A percentile compares a stretch with the other conserved stretches of the same genome.
These are phyloP conservation scores for Alviniconcha marisindica DNA, from an alignment of 1,140 invertebrate genomes.

Conservation along the genomic window DNA sequence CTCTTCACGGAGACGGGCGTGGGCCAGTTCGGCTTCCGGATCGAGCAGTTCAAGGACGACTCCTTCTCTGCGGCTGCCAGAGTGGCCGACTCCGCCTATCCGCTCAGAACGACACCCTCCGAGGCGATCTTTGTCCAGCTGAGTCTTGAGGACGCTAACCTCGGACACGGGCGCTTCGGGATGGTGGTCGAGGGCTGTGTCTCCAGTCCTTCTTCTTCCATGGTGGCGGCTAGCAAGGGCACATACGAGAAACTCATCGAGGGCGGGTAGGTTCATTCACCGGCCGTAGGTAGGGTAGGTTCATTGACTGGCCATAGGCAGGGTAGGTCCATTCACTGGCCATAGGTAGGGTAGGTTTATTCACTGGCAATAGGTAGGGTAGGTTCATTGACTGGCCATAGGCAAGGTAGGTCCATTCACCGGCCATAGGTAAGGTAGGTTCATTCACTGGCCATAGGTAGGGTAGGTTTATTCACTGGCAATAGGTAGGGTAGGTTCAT, in stretches of 20 bases:
- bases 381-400: too few species aligned
- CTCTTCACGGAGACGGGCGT: constrained; percentile 19
- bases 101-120: background rate
- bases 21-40: background rate
- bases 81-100: background rate
- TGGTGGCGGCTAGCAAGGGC: too few species aligned
- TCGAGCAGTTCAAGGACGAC: background rate
- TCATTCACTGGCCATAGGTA: too few species aligned
- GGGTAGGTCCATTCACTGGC: too few species aligned
- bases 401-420: too few species aligned
- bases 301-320: too few species aligned
- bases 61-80: background rate
- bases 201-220: background rate
- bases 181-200: background rate
- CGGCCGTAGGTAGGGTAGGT: too few species aligned
- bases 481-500: too few species aligned
- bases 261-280: background rate
- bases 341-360: too few species aligned
- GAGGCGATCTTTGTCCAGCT: constrained; percentile 13
- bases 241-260: background rate
- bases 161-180: background rate
- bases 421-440: too few species aligned
- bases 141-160: background rate
- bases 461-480: too few species aligned
- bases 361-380: too few species aligned